Evolutionary conservation across 2,888 invertebrate genomes (phyloP), one percentile per base, ranked within the genome.

Genomic region (Icerya purchasi): DNA sequence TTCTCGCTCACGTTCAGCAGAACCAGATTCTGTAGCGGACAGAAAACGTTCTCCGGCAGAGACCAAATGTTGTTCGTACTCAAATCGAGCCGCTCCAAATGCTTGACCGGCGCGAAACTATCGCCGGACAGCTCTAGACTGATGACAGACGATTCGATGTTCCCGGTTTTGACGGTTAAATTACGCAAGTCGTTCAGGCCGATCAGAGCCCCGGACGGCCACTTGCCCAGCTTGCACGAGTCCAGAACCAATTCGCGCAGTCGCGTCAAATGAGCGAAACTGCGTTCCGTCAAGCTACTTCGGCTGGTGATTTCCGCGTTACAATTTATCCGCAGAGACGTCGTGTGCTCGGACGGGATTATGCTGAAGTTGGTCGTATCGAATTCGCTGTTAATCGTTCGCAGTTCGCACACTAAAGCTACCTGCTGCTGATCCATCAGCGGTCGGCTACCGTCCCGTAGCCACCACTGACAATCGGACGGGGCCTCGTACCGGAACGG

Each of bases 41-140:
- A 90, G 73, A 90, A 90, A 64, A 88, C 77, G 68, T 83, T 83
- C 68, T 86, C 86, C 22, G 89, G 88, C 70, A 90, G 80, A 59
- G 86, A 84, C 86, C 87, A 88, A 69, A 90, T 86, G 71, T 89
- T 89, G 72, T 90, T 89, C 69, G 82, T 82, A 69, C 87, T 88
- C 65, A 91, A 75, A 70, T 91, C 90, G 64, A 90, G 76, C 66
- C 84, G 78, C 72, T 89, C 89, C 66, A 90, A 76, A 70, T 87
- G 84, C 63, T 82, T 78, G 61, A 84, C 82, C 62, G 81, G 80
- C 62, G 79, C 76, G 72, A 89, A 88, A 67, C 86, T 84, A 65
- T 84, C 83, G 50, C 79, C 76, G 67, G 85, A 83, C 68, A 90
- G 78, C 72, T 89, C 87, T 69, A 91, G 77, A 68, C 84, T 86